Percentiles rank a stretch among this genome's conserved stretches.
These are phyloP conservation scores for Apodemus speciosus DNA, from an alignment of 2,113 vertebrate species.

Conservation along the genomic window DNA sequence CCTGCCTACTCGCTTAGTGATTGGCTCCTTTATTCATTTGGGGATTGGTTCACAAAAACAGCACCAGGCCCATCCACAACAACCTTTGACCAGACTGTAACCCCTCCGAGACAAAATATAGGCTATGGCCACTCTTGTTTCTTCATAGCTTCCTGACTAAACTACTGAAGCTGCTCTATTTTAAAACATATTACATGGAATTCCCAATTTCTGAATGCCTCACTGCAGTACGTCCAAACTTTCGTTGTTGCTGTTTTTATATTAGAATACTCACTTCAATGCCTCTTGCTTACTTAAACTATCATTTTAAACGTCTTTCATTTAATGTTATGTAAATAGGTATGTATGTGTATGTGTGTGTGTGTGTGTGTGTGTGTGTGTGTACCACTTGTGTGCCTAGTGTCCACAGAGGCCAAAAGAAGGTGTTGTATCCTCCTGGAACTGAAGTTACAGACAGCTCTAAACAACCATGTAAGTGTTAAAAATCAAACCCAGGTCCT, in stretches of 20 bases:
- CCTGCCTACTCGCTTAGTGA: no score
- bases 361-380: background rate
- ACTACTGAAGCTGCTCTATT: background rate
- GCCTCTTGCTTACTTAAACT: background rate
- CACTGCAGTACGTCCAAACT: background rate
- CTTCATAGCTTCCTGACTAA: background rate
- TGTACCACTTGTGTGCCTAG: background rate
- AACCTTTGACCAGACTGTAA: slow-evolving; percentile 14
- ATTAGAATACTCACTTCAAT: background rate
- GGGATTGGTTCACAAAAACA: no score
- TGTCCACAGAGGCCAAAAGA: background rate
- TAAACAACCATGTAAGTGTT: background rate
- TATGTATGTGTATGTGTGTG: background rate
- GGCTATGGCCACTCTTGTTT: background rate
- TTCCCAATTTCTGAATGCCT: slow-evolving; percentile 11
- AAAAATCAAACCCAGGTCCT: background rate
- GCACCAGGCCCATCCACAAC: no score
- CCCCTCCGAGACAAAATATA: background rate
- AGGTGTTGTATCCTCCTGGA: background rate
- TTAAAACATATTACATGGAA: background rate
- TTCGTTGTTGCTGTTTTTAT: background rate
- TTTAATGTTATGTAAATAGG: background rate
- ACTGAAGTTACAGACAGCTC: background rate
- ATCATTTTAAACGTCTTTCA: background rate
- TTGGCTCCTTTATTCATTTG: no score